A percentile compares a stretch with the other conserved stretches of the same genome.
Evolutionary conservation across 2,113 vertebrate species (phyloP).

Genomic region (Dolichallabes microphthalmus): DNA sequence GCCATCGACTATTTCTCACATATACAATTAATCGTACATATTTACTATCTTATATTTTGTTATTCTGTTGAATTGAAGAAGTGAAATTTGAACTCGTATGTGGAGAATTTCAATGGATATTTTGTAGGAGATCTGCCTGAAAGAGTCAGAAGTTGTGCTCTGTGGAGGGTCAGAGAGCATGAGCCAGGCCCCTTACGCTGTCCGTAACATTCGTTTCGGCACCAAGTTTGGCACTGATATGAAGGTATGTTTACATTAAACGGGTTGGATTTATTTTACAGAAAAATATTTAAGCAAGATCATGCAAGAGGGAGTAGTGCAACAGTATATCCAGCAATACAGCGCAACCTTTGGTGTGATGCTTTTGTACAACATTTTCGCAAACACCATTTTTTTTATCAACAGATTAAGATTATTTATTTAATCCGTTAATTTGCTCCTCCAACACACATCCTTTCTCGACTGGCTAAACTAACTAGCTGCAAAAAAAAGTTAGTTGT

Average conservation of each 20-base stretch:
- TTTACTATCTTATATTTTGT: neutral
- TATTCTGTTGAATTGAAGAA: neutral
- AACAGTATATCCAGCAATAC: too few species aligned
- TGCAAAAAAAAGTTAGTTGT: too few species aligned
- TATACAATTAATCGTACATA: neutral
- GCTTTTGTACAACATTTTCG: too few species aligned
- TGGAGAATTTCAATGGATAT: conserved; percentile 15
- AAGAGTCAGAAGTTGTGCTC: conserved; percentile 88
- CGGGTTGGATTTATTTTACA: neutral
- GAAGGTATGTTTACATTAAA: conserved; percentile 73
- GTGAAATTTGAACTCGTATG: neutral
- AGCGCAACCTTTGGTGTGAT: too few species aligned
- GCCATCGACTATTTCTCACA: neutral
- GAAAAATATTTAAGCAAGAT: neutral
- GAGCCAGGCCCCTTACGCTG: conserved; percentile 87
- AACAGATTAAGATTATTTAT: too few species aligned
- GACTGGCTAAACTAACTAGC: too few species aligned
- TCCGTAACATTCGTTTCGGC: conserved; percentile 89
- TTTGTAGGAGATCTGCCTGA: conserved; percentile 87
- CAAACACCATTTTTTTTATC: too few species aligned
- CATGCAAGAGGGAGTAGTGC: too few species aligned
- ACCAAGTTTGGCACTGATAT: conserved; percentile 86
- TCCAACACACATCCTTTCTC: too few species aligned
- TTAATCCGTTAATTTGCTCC: too few species aligned
- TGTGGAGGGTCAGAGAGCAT: conserved; percentile 92